Evolutionary conservation across 2,888 invertebrate species (phyloP), one percentile per base, ranked within the genome.

Genomic region (Metopia argyrocephala): DNA sequence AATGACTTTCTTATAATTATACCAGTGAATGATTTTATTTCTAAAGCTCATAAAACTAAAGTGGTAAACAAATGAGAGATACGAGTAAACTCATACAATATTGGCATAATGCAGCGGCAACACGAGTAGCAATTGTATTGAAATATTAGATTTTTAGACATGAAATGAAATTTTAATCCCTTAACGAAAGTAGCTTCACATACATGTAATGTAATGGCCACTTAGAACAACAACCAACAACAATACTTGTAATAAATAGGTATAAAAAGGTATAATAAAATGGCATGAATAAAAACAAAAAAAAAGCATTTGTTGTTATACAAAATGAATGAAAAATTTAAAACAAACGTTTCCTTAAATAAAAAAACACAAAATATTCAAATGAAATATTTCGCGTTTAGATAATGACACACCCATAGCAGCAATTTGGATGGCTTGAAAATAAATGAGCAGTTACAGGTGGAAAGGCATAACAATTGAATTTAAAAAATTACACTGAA

Each of bases 121-220:
- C 12, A 9, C 9, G 38, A 31, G 46, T 20, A 76, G 68, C 45
- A 68, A 62, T 56, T 48, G 68, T 69, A 76, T 69, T 76, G 48
- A 76, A 76, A 69, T 64, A 56, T 69, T 69, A 66, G 69, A 69
- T 76, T 76, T 54, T 28, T 54, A 68, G 76, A 62, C 48, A 62
- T 66, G 76, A 69, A 76, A 62, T 66, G 76, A 69, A 76, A 61
- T 23, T 61, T 25, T 68, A 66, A 62, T 23, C 48, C 38, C 15
- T 38, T 38, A 12, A 12, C 54, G 46, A 21, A 38, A 46, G 31
- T 38, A 50, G 23, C 50, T 31, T 38, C 70, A 50, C 61, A 70
- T 61, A 61, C 50, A 61, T 61, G 61, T 45, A 61, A 61, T 61
- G 61, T 45, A 25, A 61, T 61, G 61, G n/a, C 54, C 56, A 50